Percentiles rank a stretch among this genome's conserved stretches.
Conservation (phyloP, 2,888 invertebrate species). For the Drosophila imparisetae region DNA sequence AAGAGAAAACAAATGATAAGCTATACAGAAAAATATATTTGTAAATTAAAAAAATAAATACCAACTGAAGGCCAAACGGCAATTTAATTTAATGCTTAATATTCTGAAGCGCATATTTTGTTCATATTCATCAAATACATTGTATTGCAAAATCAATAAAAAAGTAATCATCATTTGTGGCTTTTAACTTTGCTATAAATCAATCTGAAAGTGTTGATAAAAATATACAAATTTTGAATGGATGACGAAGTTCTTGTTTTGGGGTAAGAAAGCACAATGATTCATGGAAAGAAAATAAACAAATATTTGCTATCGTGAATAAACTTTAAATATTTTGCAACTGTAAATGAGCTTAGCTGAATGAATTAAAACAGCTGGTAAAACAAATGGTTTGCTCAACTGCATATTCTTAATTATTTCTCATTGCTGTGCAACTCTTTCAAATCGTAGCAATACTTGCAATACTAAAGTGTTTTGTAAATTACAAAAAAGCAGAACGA, state of each 20-base stretch:
- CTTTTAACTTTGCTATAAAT: conserved; percentile 12
- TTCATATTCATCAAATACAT: neutral
- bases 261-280: conserved; percentile 5
- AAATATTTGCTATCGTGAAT: conserved; percentile 2
- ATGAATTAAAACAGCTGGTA: neutral
- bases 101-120: too few species aligned
- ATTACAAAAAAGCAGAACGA: neutral
- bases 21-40: neutral
- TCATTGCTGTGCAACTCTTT: neutral
- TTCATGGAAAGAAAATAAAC: conserved; percentile 22
- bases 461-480: neutral
- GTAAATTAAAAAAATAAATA: neutral
- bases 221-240: neutral
- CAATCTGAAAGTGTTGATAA: neutral
- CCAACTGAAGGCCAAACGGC: too few species aligned
- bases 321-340: conserved; percentile 3
- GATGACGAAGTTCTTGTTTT: neutral
- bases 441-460: neutral
- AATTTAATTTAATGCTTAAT: too few species aligned
- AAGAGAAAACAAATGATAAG: neutral
- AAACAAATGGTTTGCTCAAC: conserved; percentile 8
- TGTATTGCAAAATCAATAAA: neutral
- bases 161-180: neutral
- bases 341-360: conserved; percentile 12
- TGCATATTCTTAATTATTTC: neutral